These are phyloP conservation scores for Ondatra zibethicus DNA, from an alignment of 2,113 vertebrate genomes.

Conservation along the genomic window DNA sequence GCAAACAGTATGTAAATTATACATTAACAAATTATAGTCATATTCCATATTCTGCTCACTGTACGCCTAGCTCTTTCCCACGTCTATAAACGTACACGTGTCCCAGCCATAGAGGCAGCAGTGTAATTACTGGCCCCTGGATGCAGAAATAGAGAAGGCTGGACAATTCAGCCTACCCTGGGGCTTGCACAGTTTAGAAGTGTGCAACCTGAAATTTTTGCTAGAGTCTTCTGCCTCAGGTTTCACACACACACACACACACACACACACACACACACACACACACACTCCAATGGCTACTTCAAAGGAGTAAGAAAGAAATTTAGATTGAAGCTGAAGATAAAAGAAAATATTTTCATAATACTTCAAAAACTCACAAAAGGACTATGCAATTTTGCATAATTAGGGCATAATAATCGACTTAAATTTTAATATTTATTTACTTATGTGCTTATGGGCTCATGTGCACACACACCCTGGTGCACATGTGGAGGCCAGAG, in stretches of 20 bases:
- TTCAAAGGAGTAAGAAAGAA: neutral
- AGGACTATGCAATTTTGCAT: no score
- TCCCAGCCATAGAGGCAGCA: neutral
- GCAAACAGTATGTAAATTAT: neutral
- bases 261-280: neutral
- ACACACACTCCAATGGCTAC: neutral
- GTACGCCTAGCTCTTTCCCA: accelerated
- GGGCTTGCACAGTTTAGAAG: neutral
- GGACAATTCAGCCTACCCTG: neutral
- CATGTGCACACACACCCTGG: neutral
- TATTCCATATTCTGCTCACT: accelerated
- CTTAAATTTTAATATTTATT: neutral
- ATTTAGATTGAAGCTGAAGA: neutral
- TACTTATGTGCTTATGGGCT: neutral
- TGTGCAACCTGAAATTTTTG: neutral
- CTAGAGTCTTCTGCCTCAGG: no score
- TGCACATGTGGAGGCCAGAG: neutral
- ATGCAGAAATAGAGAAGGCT: neutral
- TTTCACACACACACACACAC: neutral
- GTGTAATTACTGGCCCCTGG: neutral
- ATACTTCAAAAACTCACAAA: neutral
- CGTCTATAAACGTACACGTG: neutral
- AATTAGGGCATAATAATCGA: neutral
- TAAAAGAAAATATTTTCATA: neutral
- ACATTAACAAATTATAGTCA: neutral